Evolutionary conservation across 64 coral and sea anemone genomes (phyloP), one percentile per base, ranked within the genome.

Genomic region (Porites lutea): DNA sequence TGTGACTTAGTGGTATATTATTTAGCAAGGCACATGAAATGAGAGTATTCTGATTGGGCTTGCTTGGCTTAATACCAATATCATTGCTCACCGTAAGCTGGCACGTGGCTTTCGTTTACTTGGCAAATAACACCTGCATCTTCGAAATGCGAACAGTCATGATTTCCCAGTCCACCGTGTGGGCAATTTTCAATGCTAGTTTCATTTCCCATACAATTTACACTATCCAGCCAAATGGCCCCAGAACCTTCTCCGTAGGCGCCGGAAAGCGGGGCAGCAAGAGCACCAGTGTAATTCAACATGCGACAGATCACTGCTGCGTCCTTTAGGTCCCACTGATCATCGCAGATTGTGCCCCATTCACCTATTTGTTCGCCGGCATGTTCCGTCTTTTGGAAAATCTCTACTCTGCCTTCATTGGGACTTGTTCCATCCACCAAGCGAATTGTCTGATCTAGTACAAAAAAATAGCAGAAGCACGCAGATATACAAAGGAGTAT

Each of bases 231-330:
- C 79, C 48, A 83, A 74, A 91, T 91, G 59, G 83, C 15, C 23
- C 79, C 89, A 50, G 21, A 74, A 2, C 67, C 89, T 9, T 0
- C 1, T 21, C 77, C 89, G 72, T 82, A 91, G 6, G 67, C 71
- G 9, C 52, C 67, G 37, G 71, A 70, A 48, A 47, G 61, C 11
- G 82, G 67, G 8, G 89, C 89, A 13, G 89, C 89, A 45, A 91
- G 46, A 57, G 79, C 89, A 21, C 89, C 89, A 62, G 66, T 79
- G 53, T 50, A 91, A 15, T 82, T 82, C 47, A 91, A 72, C 89
- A 91, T 91, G 45, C 89, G 89, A 62, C 89, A 91, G 49, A 91
- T 62, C n/a, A 91, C 89, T 22, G 37, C 54, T 23, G 89, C 89
- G 13, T 91, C 89, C 5, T 50, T 91, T 3, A 91, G 20, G 78